Base-by-base conservation (phyloP, 2,113 vertebrate genomes). In the Mus spicilegus region DNA sequence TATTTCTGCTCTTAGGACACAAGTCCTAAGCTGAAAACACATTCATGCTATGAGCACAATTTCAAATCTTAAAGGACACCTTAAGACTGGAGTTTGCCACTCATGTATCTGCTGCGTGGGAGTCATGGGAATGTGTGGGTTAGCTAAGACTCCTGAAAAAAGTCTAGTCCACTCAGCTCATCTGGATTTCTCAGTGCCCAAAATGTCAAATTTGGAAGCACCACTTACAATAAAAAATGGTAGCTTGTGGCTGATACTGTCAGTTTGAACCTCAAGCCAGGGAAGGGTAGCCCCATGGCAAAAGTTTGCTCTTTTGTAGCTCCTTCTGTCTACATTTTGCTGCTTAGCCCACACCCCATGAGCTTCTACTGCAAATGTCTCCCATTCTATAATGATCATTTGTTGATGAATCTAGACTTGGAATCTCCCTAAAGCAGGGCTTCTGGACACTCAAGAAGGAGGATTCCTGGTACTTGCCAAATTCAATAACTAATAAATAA, bases 101-200 rank as follows among this genome's bases (percentile, higher is more conserved):
- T 36, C 46, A 6, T 0, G 2, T 51, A 24, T 13, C 75, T 56
- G 4, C n/a, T 14, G 10, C 1, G 8, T 39, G 16, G 63, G 14
- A 36, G 46, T 78, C n/a, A 28, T 26, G 28, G 39, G n/a, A 56
- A 88, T 0, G n/a, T 61, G 46, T 39, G 26, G 46, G 36, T 12
- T 12, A 49, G 39, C 12, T 17, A 30, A 56, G 6, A 19, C 26
- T 16, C 12, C 49, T 54, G 58, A 4, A 1, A 9, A 0, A 12
- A 75, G 46, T n/a, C 33, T 2, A 1, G 84, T 0, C 63, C 0
- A 0, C 19, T 7, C 24, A 4, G 20, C n/a, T 42, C 4, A 7
- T 36, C 72, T 46, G 2, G 0, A 42, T 19, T 51, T 78, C 22
- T 14, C 51, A 72, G 1, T 4, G 7, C 39, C 30, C 51, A 63